Evolutionary conservation across 2,113 vertebrate species (phyloP).

Genomic region (Stercorarius parasiticus): DNA sequence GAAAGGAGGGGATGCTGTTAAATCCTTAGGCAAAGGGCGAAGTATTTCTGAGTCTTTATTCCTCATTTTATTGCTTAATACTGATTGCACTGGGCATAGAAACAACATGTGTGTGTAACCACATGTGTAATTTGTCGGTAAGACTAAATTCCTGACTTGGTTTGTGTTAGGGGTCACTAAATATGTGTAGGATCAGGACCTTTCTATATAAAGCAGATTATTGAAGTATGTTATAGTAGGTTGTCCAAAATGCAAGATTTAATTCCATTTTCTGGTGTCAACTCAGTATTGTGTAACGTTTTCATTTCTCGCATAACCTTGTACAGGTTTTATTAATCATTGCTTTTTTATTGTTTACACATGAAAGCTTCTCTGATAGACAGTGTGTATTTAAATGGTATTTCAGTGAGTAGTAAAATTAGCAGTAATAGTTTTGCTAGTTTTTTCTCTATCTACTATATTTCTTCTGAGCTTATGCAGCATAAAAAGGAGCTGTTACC

Average conservation of each 20-base stretch:
- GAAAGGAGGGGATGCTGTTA: not conserved
- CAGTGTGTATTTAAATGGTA: conserved; percentile 28
- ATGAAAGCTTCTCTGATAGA: not conserved
- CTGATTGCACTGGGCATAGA: not conserved
- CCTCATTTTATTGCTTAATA: not conserved
- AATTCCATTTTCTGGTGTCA: conserved; percentile 15
- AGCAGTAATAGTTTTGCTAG: not conserved
- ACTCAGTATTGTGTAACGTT: conserved; percentile 4
- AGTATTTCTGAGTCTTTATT: not conserved
- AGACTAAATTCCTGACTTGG: not conserved
- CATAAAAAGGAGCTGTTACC: not conserved
- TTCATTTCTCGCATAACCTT: conserved; percentile 24
- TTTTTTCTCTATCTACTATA: not conserved
- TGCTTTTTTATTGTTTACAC: conserved; percentile 24
- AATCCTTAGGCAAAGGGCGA: not conserved
- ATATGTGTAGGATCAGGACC: not conserved
- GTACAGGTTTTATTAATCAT: conserved; percentile 38
- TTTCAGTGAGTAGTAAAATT: conserved; percentile 25
- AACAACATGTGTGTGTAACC: not conserved
- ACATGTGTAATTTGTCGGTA: not conserved
- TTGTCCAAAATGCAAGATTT: conserved; percentile 5
- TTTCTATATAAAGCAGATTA: not conserved
- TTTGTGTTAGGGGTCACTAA: not conserved
- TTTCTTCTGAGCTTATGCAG: not conserved
- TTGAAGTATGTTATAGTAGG: not conserved